A percentile compares a stretch with the other conserved stretches of the same genome.
These are phyloP conservation scores for Patella caerulea DNA, from an alignment of 2,888 invertebrate species.

Conservation along the genomic window DNA sequence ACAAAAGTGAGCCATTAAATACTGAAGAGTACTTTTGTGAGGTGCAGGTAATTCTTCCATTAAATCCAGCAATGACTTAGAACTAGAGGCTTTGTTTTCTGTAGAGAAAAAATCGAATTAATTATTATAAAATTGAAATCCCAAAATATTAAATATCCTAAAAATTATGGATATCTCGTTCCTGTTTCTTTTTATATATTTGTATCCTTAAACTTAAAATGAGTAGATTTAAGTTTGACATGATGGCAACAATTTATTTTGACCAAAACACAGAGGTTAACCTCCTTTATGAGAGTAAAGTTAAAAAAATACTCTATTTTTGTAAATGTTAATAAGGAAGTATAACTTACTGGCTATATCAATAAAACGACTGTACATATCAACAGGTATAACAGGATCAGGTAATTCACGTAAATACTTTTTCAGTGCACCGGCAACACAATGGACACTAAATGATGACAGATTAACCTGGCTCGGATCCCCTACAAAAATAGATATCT, in stretches of 20 bases:
- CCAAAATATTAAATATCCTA: too few species aligned
- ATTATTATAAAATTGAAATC: too few species aligned
- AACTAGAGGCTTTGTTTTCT: slow-evolving; percentile 26
- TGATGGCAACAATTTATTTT: too few species aligned
- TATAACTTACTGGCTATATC: slow-evolving; percentile 72
- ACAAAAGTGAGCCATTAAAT: slow-evolving; percentile 81
- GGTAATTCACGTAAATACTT: slow-evolving; percentile 82
- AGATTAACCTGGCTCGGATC: slow-evolving; percentile 59
- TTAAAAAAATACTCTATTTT: too few species aligned
- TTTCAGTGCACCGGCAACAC: slow-evolving; percentile 74
- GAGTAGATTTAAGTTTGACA: too few species aligned
- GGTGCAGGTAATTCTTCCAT: slow-evolving; percentile 76
- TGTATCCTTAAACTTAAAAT: too few species aligned
- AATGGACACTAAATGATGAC: slow-evolving; percentile 56
- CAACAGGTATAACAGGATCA: slow-evolving; percentile 83
- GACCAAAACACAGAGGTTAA: too few species aligned
- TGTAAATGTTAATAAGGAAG: too few species aligned
- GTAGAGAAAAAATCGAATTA: not conserved
- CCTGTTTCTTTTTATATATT: too few species aligned
- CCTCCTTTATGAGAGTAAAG: too few species aligned
- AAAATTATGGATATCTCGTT: too few species aligned
- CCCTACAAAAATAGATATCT: slow-evolving; percentile 31
- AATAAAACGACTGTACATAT: slow-evolving; percentile 81
- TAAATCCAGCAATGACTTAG: slow-evolving; percentile 52
- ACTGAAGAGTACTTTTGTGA: slow-evolving; percentile 78